These are phyloP conservation scores for Aramus guarauna DNA, from an alignment of 2,113 vertebrate species.

Conservation along the genomic window DNA sequence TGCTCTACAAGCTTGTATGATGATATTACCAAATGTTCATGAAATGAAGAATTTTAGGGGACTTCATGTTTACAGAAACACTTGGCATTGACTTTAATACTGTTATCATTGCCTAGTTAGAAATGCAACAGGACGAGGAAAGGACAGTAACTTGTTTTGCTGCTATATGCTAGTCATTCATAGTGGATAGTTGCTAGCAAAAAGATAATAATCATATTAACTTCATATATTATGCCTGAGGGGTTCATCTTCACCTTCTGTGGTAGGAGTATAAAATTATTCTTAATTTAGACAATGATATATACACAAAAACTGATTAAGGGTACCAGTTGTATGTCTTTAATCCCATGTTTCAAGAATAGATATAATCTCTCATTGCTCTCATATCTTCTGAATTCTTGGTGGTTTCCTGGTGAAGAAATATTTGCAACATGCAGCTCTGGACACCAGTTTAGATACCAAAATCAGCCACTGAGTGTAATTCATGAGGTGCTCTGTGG, in stretches of 20 bases:
- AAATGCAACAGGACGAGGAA: neutral
- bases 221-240: neutral
- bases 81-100: neutral
- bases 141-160: neutral
- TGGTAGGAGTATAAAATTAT: neutral
- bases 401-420: neutral
- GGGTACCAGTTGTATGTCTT: neutral
- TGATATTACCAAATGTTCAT: neutral
- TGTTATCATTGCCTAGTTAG: neutral
- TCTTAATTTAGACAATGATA: neutral
- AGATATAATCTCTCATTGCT: neutral
- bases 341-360: neutral
- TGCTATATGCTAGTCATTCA: neutral
- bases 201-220: neutral
- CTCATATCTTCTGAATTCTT: neutral
- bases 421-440: neutral
- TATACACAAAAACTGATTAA: neutral
- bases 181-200: neutral
- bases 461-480: neutral
- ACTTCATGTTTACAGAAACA: neutral
- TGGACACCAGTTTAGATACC: neutral
- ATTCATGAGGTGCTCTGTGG: neutral
- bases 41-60: neutral
- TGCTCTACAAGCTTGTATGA: neutral
- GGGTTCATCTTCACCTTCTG: neutral